Base-by-base conservation (phyloP, 2,888 invertebrate genomes). In the Andrena marginata region DNA sequence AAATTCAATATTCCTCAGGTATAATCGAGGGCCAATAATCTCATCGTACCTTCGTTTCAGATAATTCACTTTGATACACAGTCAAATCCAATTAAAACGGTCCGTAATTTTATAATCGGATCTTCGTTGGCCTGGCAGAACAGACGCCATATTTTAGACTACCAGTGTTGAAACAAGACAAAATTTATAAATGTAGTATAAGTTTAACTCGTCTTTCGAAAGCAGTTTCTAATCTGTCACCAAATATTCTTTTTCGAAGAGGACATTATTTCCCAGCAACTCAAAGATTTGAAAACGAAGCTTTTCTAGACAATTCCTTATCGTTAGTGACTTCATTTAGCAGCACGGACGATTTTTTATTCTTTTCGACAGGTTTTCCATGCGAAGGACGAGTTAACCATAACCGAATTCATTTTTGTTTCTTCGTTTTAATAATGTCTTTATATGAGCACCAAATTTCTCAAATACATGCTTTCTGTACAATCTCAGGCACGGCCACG, bases 11-110 rank as follows among this genome's bases (percentile, higher is more conserved):
- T 29, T 8, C 75, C 35, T 35, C 49, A 29, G 62, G 69, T 54
- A 75, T 70, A 74, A 74, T 67, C 77, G 31, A 31, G n/a, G 20
- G 51, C 60, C 67, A 62, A 75, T 77, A 77, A 77, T 76, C 33
- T 68, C 26, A 60, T 75, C 26, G 33, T 5, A 10, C 42, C 16
- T 8, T 26, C 63, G 10, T 64, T 63, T 49, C 63, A 16, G 69
- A 49, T 20, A 49, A 33, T 49, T 60, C 68, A 49, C 78, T 78
- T 64, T 78, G 63, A 79, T n/a, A 63, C 48, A 49, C 29, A 5
- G 49, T 8, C n/a, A 69, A 79, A 78, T 70, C 59, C 23, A 59
- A 78, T 78, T 65, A n/a, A 23, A 42, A 16, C 59, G 20, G 20
- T n/a, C 4, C n/a, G 31, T 49, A 51, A 78, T 42, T 59, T 78